Conservation (phyloP, 2,888 invertebrate species). For the Catocala nupta region DNA sequence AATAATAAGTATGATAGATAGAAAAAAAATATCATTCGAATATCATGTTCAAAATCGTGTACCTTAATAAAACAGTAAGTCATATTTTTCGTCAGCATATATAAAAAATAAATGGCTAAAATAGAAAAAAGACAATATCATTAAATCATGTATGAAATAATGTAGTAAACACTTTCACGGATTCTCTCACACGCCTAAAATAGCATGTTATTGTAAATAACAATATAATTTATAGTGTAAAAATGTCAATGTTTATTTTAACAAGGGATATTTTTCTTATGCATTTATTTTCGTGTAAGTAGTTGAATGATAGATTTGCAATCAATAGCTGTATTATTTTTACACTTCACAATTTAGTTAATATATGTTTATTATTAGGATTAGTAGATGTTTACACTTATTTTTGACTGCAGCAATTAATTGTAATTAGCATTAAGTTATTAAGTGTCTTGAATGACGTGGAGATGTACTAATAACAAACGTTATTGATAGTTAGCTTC, state of each 20-base stretch:
- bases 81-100: slow-evolving; percentile 28
- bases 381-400: neutral
- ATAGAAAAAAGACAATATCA: slow-evolving; percentile 23
- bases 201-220: slow-evolving; percentile 44
- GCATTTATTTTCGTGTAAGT: slow-evolving; percentile 14
- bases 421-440: slow-evolving; percentile 27
- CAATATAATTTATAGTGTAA: slow-evolving; percentile 2
- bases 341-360: neutral
- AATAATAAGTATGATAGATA: slow-evolving; percentile 45
- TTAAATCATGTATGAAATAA: slow-evolving; percentile 30
- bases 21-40: slow-evolving; percentile 43
- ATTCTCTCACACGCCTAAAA: slow-evolving; percentile 36
- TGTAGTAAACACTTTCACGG: slow-evolving; percentile 27
- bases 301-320: neutral
- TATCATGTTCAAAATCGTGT: slow-evolving; percentile 47
- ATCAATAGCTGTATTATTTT: too few relatives aligned
- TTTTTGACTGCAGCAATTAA: slow-evolving; percentile 19
- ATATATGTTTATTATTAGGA: slow-evolving; percentile 1
- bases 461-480: neutral
- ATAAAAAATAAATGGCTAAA: slow-evolving; percentile 7
- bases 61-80: slow-evolving; percentile 34
- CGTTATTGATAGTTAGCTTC: slow-evolving; percentile 4
- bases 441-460: neutral
- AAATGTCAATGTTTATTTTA: slow-evolving; percentile 7
- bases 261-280: neutral